Evolutionary conservation across 2,113 vertebrate genomes (phyloP).

Genomic region (Sciurus niger): DNA sequence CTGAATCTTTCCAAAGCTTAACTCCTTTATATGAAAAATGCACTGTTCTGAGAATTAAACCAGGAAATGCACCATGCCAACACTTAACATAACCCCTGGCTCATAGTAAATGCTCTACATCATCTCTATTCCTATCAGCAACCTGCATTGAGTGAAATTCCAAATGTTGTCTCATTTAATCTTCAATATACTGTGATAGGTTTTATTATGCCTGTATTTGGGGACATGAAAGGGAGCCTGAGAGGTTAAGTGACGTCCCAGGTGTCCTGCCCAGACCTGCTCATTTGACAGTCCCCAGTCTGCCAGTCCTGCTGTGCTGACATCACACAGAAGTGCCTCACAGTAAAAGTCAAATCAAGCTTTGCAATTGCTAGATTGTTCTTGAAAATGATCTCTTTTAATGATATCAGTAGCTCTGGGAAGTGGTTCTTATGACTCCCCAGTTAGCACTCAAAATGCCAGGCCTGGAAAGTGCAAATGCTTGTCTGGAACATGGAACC

Average conservation of each 20-base stretch:
- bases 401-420: not conserved
- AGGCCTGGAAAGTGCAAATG: not conserved
- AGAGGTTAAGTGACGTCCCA: not conserved
- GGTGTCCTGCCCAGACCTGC: not conserved
- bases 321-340: not conserved
- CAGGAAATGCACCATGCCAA: not conserved
- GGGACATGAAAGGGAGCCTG: not conserved
- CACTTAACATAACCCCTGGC: not conserved
- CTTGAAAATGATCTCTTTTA: conserved; percentile 31
- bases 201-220: not conserved
- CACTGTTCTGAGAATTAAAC: not conserved
- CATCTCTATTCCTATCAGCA: not conserved
- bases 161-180: not conserved
- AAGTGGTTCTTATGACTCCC: not conserved
- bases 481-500: not conserved
- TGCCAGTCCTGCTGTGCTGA: not conserved
- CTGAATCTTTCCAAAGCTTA: not conserved
- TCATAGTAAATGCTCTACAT: not conserved
- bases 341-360: not conserved
- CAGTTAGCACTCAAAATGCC: not conserved
- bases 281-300: not conserved
- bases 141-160: not conserved
- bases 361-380: not conserved
- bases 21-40: not conserved
- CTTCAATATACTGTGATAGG: not conserved